Conservation (phyloP, 2,888 invertebrate species). For the Sesia bembeciformis region DNA sequence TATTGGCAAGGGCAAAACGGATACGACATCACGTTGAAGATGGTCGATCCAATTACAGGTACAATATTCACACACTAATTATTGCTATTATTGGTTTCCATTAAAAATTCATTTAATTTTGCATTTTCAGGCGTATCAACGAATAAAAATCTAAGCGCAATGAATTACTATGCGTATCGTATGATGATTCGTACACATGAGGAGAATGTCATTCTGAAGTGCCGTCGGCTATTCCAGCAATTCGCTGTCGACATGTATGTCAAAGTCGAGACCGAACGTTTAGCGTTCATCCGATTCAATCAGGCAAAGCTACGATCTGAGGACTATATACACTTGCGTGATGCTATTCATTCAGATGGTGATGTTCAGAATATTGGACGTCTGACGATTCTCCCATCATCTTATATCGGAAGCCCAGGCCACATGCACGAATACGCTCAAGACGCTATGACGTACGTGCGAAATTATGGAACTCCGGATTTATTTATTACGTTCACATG, state of each 20-base stretch:
- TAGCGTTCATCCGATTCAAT: too few species aligned
- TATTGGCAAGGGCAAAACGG: too few species aligned
- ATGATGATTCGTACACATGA: constrained; percentile 10
- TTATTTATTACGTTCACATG: too few species aligned
- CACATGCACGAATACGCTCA: constrained; percentile 34
- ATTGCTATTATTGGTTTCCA: too few species aligned
- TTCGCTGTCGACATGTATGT: too few species aligned
- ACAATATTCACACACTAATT: too few species aligned
- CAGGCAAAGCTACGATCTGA: too few species aligned
- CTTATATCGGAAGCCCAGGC: constrained; percentile 29
- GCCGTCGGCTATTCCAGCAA: constrained; percentile 9
- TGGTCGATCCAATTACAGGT: too few species aligned
- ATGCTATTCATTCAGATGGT: constrained; percentile 12
- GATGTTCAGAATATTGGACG: constrained; percentile 4
- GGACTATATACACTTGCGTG: too few species aligned
- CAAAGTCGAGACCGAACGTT: too few species aligned
- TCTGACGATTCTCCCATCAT: constrained; percentile 16
- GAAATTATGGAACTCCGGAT: constrained; percentile 28
- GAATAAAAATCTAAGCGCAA: constrained; percentile 14
- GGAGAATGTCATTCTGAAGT: constrained; percentile 7
- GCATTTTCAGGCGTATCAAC: constrained; percentile 11
- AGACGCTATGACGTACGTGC: constrained; percentile 33
- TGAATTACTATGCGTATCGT: constrained; percentile 12
- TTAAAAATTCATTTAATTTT: constrained; percentile 16
- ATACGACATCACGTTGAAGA: too few species aligned